Conservation (phyloP, 2,113 vertebrate species). For the Pampusana beccarii region DNA sequence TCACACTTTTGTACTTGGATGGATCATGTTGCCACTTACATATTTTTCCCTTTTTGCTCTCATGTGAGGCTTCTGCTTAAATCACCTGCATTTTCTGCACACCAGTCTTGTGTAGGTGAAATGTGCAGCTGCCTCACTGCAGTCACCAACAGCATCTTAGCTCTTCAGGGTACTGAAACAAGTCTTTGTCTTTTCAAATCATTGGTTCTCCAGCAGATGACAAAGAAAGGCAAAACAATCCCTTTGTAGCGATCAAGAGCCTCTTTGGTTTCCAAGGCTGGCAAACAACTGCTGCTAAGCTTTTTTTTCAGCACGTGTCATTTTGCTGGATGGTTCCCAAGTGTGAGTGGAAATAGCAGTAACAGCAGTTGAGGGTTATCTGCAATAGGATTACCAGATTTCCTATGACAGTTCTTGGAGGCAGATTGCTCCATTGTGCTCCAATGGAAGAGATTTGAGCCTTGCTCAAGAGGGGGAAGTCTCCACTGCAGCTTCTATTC, state of each 20-base stretch:
- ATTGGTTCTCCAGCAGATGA: background rate
- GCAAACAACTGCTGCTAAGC: background rate
- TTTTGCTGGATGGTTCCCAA: background rate
- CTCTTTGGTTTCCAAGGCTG: background rate
- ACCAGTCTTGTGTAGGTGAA: background rate
- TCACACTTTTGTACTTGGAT: background rate
- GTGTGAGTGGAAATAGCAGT: background rate
- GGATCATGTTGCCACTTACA: background rate
- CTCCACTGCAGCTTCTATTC: background rate
- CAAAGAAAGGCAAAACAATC: background rate
- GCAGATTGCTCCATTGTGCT: background rate
- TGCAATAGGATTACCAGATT: background rate
- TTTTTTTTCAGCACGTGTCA: background rate
- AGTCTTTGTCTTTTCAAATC: background rate
- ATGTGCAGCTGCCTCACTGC: accelerated
- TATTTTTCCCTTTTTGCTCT: background rate
- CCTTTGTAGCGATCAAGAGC: background rate
- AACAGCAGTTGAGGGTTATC: background rate
- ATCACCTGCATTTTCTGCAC: accelerated
- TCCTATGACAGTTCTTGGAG: background rate
- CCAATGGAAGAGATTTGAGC: background rate
- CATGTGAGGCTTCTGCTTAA: background rate
- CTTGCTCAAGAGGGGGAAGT: background rate
- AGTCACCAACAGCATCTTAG: background rate
- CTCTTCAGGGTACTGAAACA: background rate